phyloP scores from a whole-genome alignment of 2,113 vertebrate species.

The Ibidorhyncha struthersii region DNA sequence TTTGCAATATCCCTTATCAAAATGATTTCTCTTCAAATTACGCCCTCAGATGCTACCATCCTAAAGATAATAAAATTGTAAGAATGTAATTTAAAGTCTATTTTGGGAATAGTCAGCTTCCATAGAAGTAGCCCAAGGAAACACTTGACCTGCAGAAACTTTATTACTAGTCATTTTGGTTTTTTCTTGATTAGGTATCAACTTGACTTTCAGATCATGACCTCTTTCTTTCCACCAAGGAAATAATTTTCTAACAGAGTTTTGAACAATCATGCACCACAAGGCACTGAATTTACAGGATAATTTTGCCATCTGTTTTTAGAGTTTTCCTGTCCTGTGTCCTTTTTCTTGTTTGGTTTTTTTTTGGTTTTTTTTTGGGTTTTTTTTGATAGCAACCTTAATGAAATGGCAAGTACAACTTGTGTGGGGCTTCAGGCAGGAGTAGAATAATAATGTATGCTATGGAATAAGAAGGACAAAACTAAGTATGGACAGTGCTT shows the following conservation, averaged over 20 bases:
- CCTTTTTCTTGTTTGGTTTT: neutral
- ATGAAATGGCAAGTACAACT: neutral
- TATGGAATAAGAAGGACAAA: neutral
- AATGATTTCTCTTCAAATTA: conserved; percentile 1
- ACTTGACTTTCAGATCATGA: neutral
- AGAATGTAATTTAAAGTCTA: conserved; percentile 28
- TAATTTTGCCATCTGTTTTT: neutral
- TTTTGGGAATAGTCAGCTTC: neutral
- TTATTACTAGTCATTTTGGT: neutral
- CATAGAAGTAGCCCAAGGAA: neutral
- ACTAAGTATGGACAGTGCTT: neutral
- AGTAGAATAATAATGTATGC: neutral
- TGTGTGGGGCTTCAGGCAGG: neutral
- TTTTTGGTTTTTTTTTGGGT: too few relatives aligned
- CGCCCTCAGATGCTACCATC: neutral
- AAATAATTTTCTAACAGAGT: neutral
- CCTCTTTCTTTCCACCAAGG: neutral
- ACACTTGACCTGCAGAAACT: conserved; percentile 13
- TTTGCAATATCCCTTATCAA: neutral
- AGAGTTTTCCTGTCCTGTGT: neutral
- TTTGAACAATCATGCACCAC: neutral
- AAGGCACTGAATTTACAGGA: neutral
- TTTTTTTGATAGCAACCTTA: neutral
- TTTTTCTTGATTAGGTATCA: neutral
- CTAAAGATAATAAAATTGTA: conserved; percentile 13